phyloP scores from a whole-genome alignment of 1,140 invertebrate species.

The Brachionus asplanchnoidis region DNA sequence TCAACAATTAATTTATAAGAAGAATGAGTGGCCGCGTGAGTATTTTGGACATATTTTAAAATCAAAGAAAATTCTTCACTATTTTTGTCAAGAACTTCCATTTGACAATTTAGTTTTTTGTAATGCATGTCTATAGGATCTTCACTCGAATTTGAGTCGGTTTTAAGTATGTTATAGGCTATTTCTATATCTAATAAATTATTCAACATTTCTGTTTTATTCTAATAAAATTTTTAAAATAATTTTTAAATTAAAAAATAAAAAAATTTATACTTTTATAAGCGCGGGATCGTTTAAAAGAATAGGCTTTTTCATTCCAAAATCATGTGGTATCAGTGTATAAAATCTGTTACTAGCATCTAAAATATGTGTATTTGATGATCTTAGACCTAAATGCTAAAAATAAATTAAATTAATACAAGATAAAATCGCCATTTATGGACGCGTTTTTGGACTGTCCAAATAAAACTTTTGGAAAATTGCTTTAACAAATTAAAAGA shows the following conservation, averaged over 20 bases:
- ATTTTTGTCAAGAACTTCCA: slow-evolving; percentile 55
- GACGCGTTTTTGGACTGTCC: no score
- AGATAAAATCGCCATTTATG: no score
- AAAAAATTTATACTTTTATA: slow-evolving; percentile 63
- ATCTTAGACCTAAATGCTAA: slow-evolving; percentile 51
- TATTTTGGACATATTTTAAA: slow-evolving; percentile 73
- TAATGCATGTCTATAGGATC: slow-evolving; percentile 82
- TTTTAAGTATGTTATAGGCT: slow-evolving; percentile 78
- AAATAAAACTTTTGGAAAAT: no score
- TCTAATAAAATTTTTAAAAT: background rate
- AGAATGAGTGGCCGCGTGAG: slow-evolving; percentile 77
- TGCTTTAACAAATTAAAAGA: no score
- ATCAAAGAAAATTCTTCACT: slow-evolving; percentile 72
- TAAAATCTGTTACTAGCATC: slow-evolving; percentile 87
- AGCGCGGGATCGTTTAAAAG: slow-evolving; percentile 70
- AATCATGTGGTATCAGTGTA: slow-evolving; percentile 87
- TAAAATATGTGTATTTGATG: slow-evolving; percentile 64
- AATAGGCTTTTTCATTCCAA: slow-evolving; percentile 73
- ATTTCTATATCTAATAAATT: slow-evolving; percentile 87
- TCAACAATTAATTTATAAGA: slow-evolving; percentile 71
- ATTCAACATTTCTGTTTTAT: slow-evolving; percentile 85
- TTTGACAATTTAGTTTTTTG: slow-evolving; percentile 76
- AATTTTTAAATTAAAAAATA: background rate
- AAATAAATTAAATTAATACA: background rate
- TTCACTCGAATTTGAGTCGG: slow-evolving; percentile 52